A percentile compares a stretch with the other conserved stretches of the same genome.
These are phyloP conservation scores for Drosophila littoralis DNA, from an alignment of 1,140 invertebrate species.

Conservation along the genomic window DNA sequence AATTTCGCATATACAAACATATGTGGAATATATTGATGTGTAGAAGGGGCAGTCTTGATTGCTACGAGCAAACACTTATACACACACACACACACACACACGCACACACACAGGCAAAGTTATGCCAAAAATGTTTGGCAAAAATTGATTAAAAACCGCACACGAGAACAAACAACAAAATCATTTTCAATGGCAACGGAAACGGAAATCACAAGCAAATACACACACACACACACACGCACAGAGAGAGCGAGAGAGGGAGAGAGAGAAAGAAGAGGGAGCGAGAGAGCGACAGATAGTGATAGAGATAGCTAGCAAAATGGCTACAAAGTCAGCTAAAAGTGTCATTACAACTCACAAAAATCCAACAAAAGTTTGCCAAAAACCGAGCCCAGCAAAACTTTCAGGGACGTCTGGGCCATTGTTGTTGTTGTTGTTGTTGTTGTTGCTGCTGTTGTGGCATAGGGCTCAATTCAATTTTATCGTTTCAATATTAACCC, in stretches of 20 bases:
- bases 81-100: background rate
- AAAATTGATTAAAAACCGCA: constrained; percentile 78
- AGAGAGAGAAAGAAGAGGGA: background rate
- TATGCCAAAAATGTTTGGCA: constrained; percentile 43
- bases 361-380: constrained; percentile 51
- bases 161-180: constrained; percentile 19
- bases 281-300: background rate
- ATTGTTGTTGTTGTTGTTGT: constrained; percentile 7
- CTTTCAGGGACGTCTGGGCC: constrained; percentile 71
- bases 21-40: background rate
- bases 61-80: no score
- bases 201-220: constrained; percentile 25
- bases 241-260: background rate
- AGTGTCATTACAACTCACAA: constrained; percentile 78
- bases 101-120: background rate
- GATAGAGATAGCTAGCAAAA: constrained; percentile 34
- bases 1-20: background rate
- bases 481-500: constrained; percentile 84
- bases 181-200: constrained; percentile 55
- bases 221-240: no score
- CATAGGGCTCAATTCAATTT: constrained; percentile 82
- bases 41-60: background rate
- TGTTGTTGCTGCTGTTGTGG: constrained; percentile 43
- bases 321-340: constrained; percentile 82
- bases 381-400: constrained; percentile 58